These are phyloP conservation scores for Mycetomoellerius zeteki DNA, from an alignment of 1,140 invertebrate genomes.

Conservation along the genomic window DNA sequence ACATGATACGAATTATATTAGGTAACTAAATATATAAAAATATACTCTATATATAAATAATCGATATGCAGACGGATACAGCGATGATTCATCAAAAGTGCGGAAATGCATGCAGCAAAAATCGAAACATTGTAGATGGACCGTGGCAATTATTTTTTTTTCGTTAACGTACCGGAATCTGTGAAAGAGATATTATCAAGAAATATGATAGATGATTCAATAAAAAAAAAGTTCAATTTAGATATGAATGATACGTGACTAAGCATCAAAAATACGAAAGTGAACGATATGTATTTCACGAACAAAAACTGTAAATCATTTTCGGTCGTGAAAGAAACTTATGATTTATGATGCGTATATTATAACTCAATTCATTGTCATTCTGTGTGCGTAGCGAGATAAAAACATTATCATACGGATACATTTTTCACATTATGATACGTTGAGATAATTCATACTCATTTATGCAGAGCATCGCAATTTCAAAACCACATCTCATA, in stretches of 20 bases:
- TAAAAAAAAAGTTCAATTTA: slow-evolving; percentile 24
- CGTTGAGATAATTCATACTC: slow-evolving; percentile 39
- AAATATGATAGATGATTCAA: slow-evolving; percentile 1
- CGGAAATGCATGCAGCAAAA: not conserved
- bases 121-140: slow-evolving; percentile 18
- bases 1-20: not conserved
- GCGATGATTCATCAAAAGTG: not conserved
- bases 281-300: slow-evolving; percentile 17
- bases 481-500: slow-evolving; percentile 25
- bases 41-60: not conserved
- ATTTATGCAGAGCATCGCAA: slow-evolving; percentile 14
- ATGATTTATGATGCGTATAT: slow-evolving; percentile 27
- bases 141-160: slow-evolving; percentile 11
- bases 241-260: slow-evolving; percentile 18
- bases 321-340: slow-evolving; percentile 18
- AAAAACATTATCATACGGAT: slow-evolving; percentile 18
- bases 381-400: not conserved
- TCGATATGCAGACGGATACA: not conserved
- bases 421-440: slow-evolving; percentile 28
- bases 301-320: slow-evolving; percentile 1
- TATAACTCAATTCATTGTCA: slow-evolving; percentile 36
- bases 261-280: not conserved
- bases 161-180: not conserved
- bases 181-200: slow-evolving; percentile 24
- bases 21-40: not conserved